A percentile compares a stretch with the other conserved stretches of the same genome.
Evolutionary conservation across 2,888 invertebrate genomes (phyloP).

Genomic region (Amblyjoppa fuscipennis): DNA sequence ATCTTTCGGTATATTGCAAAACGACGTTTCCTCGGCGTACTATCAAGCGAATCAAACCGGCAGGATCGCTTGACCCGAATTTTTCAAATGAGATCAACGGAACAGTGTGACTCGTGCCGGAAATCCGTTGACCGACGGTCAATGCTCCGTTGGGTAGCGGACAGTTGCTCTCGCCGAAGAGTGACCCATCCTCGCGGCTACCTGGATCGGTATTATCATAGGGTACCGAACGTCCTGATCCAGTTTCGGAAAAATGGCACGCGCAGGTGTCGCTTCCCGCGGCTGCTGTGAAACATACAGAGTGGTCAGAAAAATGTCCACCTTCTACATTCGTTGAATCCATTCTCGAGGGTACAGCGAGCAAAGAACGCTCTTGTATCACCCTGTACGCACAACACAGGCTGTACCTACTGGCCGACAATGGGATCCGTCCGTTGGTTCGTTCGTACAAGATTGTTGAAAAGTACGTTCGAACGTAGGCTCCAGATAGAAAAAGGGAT

Average conservation of each 20-base stretch:
- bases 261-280: constrained; percentile 76
- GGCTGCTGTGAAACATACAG: constrained; percentile 36
- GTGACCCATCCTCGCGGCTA: constrained; percentile 60
- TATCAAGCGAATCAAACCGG: not conserved
- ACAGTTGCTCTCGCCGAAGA: constrained; percentile 55
- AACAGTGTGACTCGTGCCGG: constrained; percentile 55
- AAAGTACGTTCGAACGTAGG: constrained; percentile 72
- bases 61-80: constrained; percentile 59
- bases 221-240: constrained; percentile 63
- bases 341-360: not conserved
- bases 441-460: constrained; percentile 77
- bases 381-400: constrained; percentile 17
- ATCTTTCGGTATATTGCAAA: not conserved
- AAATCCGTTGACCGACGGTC: constrained; percentile 62
- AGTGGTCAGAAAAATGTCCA: not conserved
- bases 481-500: constrained; percentile 32
- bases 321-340: not conserved
- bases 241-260: constrained; percentile 71
- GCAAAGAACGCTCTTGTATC: constrained; percentile 30
- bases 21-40: not conserved
- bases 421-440: constrained; percentile 67
- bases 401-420: constrained; percentile 68
- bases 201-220: constrained; percentile 61
- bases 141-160: constrained; percentile 8
- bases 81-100: constrained; percentile 66